Evolutionary conservation across 2,888 invertebrate species (phyloP), one percentile per base, ranked within the genome.

Genomic region (Hirtodrosophila histrioides): DNA sequence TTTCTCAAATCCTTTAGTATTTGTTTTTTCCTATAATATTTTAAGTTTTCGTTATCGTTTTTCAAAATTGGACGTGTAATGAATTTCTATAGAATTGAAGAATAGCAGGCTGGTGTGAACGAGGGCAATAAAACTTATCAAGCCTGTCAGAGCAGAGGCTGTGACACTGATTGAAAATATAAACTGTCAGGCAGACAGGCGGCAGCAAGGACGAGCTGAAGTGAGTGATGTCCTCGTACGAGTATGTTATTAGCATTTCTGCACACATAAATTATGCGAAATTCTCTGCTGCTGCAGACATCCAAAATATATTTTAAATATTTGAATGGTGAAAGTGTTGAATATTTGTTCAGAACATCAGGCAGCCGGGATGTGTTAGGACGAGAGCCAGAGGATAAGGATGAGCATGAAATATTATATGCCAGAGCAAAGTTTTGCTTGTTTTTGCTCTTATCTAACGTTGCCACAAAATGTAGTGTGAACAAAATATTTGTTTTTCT

Each of bases 81-180:
- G 45, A 78, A 82, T 64, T 67, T 60, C 48, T 43, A 49, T 54
- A 41, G 50, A 63, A 69, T 74, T 72, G 41, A 49, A 50, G 46
- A 55, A 55, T 46, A 23, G 8, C 12, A 8, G 36, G 46, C 45
- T n/a, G 11, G 9, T n/a, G 43, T 31, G 12, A 10, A 27, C 40
- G 48, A 75, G 44, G 60, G 70, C 70, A 69, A 84, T 81, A 74
- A 84, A 81, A 81, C 43, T 60, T 64, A 72, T 62, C 68, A 67
- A 51, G 61, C 67, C 67, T 83, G 71, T 71, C 77, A 71, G 62
- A 50, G 31, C 77, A 71, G 62, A 50, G 31, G 41, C 44, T 61
- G 33, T 88, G 86, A 77, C 86, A 84, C 58, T 86, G 86, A 88
- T 88, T 84, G 86, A 84, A 88, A 80, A 84, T 71, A 72, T 72